Percentiles rank a stretch among this genome's conserved stretches.
Conservation (phyloP, 2,888 invertebrate genomes). For the Aphodius sticticus region DNA sequence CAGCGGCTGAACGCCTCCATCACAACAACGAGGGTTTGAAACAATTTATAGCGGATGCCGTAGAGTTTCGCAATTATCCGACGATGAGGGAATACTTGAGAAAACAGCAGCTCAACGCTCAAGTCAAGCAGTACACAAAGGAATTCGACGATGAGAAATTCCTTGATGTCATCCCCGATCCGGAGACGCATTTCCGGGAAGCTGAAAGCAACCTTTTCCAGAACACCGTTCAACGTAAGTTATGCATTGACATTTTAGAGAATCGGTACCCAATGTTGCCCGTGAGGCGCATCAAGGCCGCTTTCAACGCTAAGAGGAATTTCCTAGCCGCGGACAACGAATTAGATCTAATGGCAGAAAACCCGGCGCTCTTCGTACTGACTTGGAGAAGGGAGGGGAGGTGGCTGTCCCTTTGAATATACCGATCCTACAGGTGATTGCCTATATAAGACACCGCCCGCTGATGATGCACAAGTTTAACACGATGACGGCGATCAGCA, state of each 20-base stretch:
- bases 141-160: constrained; percentile 59
- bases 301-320: constrained; percentile 11
- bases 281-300: background rate
- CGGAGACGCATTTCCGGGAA: constrained; percentile 53
- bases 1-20: constrained; percentile 28
- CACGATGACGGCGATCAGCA: too few relatives aligned
- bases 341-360: constrained; percentile 27
- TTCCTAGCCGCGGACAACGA: constrained; percentile 30
- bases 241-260: background rate
- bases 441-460: too few relatives aligned
- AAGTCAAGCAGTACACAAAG: constrained; percentile 58
- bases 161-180: too few relatives aligned
- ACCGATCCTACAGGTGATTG: constrained; percentile 55
- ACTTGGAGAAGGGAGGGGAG: constrained; percentile 30
- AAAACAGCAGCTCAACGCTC: constrained; percentile 53
- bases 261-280: background rate
- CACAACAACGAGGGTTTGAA: constrained; percentile 28
- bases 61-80: constrained; percentile 34
- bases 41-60: constrained; percentile 32
- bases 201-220: constrained; percentile 36
- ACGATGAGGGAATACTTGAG: constrained; percentile 37
- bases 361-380: constrained; percentile 27
- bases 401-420: constrained; percentile 46
- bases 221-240: background rate
- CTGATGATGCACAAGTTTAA: too few relatives aligned